Evolutionary conservation across 2,797 vertebrate genomes (phyloP), one percentile per base, ranked within the genome.

Genomic region (Yasuhikotakia modesta): DNA sequence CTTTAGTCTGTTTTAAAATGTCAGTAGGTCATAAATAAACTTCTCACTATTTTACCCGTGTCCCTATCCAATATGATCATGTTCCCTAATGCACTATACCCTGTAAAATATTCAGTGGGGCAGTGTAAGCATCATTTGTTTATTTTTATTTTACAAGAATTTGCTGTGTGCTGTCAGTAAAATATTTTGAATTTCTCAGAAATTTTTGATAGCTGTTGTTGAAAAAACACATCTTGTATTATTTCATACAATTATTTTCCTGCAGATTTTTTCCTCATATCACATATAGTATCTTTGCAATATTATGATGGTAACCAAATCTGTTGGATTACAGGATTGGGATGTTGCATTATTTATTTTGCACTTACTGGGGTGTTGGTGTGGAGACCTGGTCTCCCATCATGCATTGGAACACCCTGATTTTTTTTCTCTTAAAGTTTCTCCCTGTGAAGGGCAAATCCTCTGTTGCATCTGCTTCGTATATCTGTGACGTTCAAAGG

Each of bases 271-370:
- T 53, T 43, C 11, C 27, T 27, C 39, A 10, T 35, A 48, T 46
- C 63, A 57, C 60, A 19, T 13, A 39, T 79, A 65, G 66, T 82
- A 72, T 86, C 68, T 71, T 32, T 45, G 46, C 60, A 69, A 70
- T 16, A 58, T 68, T 74, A 69, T 35, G 24, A 77, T 81, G 81
- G 76, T 83, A 27, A 83, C 79, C 84, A 83, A 81, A 76, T 77
- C 80, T 64, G 68, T 79, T 79, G 68, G 75, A 79, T 79, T 72
- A 79, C 75, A 78, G 58, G 67, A 80, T 79, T 75, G 81, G 76
- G 69, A 83, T 82, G 57, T 75, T 78, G 67, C 67, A 50, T 77
- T 78, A 77, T 82, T 84, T 84, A 84, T 82, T 85, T 82, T 79
- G 75, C 70, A 84, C 57, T 83, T 76, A 35, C 68, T 64, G 53